A percentile compares a stretch with the other conserved stretches of the same genome.
Conservation (phyloP, 2,888 invertebrate genomes). For the Himalopsyche kuldschensis region DNA sequence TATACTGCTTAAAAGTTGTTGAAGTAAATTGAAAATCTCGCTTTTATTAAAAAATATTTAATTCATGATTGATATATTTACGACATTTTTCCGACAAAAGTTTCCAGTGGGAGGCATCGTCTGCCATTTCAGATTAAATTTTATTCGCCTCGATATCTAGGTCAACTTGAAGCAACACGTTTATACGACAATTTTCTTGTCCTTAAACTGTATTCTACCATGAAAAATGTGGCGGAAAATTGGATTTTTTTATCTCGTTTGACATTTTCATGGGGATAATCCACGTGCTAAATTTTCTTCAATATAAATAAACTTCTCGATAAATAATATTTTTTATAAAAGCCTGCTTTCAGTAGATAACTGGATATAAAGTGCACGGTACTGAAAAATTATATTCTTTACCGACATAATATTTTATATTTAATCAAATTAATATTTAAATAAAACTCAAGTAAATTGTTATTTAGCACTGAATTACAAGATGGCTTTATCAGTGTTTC, state of each 20-base stretch:
- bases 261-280: not conserved
- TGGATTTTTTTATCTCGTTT: not conserved
- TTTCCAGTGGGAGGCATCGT: not conserved
- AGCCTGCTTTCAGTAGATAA: too few species aligned
- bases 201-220: not conserved
- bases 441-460: too few species aligned
- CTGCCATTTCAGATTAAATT: not conserved
- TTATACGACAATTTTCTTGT: not conserved
- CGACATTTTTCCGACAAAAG: not conserved
- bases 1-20: too few species aligned
- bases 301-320: not conserved
- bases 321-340: not conserved
- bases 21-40: too few species aligned
- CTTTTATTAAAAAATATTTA: too few species aligned
- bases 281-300: not conserved
- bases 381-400: too few species aligned
- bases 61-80: not conserved
- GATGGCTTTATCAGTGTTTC: too few species aligned
- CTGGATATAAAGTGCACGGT: too few species aligned
- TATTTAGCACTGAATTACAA: too few species aligned
- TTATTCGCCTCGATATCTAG: not conserved
- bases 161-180: not conserved
- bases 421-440: too few species aligned
- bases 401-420: too few species aligned
- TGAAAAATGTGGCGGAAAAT: not conserved